These are phyloP conservation scores for Timema podura DNA, from an alignment of 2,888 invertebrate species.

Conservation along the genomic window DNA sequence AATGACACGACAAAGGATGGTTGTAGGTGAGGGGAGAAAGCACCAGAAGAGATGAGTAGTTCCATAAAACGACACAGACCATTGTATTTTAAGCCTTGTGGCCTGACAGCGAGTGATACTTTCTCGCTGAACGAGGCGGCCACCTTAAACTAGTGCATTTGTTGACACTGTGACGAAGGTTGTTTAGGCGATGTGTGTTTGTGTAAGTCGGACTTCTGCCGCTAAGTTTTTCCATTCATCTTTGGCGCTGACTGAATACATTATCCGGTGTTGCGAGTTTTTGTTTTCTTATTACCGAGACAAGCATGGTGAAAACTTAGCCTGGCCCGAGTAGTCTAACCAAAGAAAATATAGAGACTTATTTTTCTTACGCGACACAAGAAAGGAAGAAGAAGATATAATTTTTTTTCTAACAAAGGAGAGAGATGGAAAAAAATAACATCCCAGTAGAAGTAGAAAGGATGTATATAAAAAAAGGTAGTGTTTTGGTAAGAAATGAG, in stretches of 20 bases:
- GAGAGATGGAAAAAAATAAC: constrained; percentile 1
- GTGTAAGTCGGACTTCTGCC: background rate
- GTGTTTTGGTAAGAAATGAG: background rate
- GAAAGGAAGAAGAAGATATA: background rate
- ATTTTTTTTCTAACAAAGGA: constrained; percentile 3
- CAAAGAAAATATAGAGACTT: too few species aligned
- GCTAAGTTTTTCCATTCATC: constrained; percentile 4
- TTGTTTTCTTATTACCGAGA: constrained; percentile 18
- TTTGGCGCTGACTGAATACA: constrained; percentile 13
- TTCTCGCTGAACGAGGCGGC: too few species aligned
- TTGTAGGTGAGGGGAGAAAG: too few species aligned
- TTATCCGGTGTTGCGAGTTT: constrained; percentile 12
- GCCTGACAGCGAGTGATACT: too few species aligned
- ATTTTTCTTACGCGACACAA: background rate
- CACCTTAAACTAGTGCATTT: too few species aligned
- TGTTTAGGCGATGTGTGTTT: background rate
- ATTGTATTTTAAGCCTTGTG: too few species aligned
- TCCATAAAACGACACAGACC: too few species aligned
- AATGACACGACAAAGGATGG: too few species aligned
- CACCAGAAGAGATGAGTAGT: too few species aligned
- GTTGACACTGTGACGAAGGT: too few species aligned
- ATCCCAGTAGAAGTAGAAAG: constrained; percentile 4
- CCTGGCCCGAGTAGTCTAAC: background rate
- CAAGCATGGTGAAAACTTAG: constrained; percentile 19
- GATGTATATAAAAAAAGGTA: background rate